A percentile compares a stretch with the other conserved stretches of the same genome.
phyloP scores from a whole-genome alignment of 2,797 vertebrate species.

The Uromys caudimaculatus region DNA sequence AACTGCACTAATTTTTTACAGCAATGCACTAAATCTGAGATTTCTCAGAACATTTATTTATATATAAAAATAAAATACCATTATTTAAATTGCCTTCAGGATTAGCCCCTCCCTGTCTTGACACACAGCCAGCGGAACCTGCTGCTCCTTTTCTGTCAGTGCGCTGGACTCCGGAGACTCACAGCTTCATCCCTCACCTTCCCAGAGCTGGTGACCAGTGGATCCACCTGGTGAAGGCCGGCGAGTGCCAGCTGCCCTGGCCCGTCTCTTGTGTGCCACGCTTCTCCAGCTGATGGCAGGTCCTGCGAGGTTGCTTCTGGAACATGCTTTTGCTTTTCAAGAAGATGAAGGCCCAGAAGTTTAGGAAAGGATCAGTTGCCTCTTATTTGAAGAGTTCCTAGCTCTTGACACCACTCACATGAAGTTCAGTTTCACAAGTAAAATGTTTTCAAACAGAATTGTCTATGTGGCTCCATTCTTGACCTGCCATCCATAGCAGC shows the following conservation, averaged over 20 bases:
- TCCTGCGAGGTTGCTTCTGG: conserved; percentile 70
- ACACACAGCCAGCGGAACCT: conserved; percentile 83
- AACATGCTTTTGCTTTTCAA: conserved; percentile 73
- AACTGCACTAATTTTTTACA: conserved; percentile 98
- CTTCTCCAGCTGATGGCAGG: conserved; percentile 60
- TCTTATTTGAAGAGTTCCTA: conserved; percentile 60
- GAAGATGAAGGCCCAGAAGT: conserved; percentile 61
- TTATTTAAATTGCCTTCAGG: conserved; percentile 98
- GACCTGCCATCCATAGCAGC: conserved; percentile 87
- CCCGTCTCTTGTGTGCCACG: conserved; percentile 46
- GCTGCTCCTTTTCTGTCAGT: conserved; percentile 82
- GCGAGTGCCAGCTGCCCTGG: conserved; percentile 62
- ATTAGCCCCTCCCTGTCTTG: conserved; percentile 88
- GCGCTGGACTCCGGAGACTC: conserved; percentile 77
- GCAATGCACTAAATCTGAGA: conserved; percentile 97
- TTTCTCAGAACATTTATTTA: conserved; percentile 97
- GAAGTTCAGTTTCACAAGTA: conserved; percentile 77
- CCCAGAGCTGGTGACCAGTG: conserved; percentile 68
- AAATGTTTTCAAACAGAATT: conserved; percentile 75
- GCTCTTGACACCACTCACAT: conserved; percentile 72
- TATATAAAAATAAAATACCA: conserved; percentile 95
- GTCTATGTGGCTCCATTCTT: conserved; percentile 85
- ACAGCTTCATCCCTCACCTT: conserved; percentile 53
- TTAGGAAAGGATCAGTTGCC: conserved; percentile 45
- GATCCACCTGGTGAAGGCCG: conserved; percentile 67